Conservation (phyloP, 2,888 invertebrate genomes). For the Tipula lateralis region DNA sequence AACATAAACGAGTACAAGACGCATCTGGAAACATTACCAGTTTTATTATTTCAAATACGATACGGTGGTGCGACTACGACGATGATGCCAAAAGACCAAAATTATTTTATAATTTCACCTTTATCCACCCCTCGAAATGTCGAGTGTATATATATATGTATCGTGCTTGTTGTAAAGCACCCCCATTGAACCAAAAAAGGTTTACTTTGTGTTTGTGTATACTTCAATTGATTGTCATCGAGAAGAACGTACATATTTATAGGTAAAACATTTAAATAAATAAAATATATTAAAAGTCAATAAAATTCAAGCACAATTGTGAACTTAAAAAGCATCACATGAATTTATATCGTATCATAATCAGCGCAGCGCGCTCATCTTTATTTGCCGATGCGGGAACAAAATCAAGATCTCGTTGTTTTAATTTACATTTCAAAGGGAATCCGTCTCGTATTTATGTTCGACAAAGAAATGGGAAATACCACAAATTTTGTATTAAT, state of each 20-base stretch:
- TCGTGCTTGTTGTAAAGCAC: background rate
- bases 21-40: background rate
- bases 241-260: background rate
- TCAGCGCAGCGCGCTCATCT: background rate
- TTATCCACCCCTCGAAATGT: background rate
- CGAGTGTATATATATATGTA: background rate
- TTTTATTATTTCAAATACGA: background rate
- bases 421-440: constrained; percentile 1
- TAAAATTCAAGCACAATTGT: background rate
- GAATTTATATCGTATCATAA: background rate
- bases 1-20: background rate
- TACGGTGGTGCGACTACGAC: background rate
- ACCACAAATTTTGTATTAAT: constrained; percentile 7
- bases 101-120: constrained; percentile 24
- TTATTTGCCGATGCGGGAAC: background rate
- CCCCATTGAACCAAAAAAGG: background rate
- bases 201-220: background rate
- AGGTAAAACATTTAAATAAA: background rate
- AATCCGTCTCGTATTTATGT: background rate
- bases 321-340: background rate
- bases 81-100: constrained; percentile 3
- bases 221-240: background rate
- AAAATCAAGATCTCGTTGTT: background rate
- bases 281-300: background rate
- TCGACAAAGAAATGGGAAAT: background rate